Evolutionary conservation across 2,797 vertebrate genomes (phyloP).

Genomic region (Sparidentex hasta): DNA sequence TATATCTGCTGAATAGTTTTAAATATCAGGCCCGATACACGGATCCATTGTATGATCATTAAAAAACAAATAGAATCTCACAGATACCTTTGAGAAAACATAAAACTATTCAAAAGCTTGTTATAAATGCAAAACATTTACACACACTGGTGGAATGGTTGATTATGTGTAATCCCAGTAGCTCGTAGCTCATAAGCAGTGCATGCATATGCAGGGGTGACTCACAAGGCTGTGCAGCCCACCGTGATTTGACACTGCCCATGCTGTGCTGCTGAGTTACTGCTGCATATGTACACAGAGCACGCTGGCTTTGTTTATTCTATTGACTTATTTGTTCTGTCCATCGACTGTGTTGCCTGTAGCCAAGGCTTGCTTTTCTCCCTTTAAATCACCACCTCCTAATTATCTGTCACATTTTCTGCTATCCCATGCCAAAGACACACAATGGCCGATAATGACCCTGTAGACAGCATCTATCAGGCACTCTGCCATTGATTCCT

Average conservation of each 20-base stretch:
- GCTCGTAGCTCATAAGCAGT: constrained; percentile 61
- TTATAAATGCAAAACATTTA: constrained; percentile 59
- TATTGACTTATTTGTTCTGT: constrained; percentile 89
- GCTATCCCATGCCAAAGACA: constrained; percentile 86
- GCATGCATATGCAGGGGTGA: constrained; percentile 62
- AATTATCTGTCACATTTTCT: constrained; percentile 90
- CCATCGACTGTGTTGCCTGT: constrained; percentile 84
- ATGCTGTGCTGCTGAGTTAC: constrained; percentile 74
- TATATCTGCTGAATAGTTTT: constrained; percentile 32
- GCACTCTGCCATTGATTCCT: constrained; percentile 82
- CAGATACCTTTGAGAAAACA: constrained; percentile 41
- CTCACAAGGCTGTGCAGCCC: constrained; percentile 61
- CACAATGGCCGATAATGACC: constrained; percentile 89
- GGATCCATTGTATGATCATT: constrained; percentile 20
- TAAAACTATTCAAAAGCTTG: constrained; percentile 31
- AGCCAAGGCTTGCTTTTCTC: constrained; percentile 80
- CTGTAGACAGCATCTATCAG: constrained; percentile 87
- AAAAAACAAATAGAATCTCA: constrained; percentile 34
- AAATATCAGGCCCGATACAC: constrained; percentile 20
- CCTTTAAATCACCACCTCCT: constrained; percentile 88
- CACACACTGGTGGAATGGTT: constrained; percentile 61
- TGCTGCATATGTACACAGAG: constrained; percentile 82
- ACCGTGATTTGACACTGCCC: constrained; percentile 67
- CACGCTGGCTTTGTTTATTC: constrained; percentile 86
- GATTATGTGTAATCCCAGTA: constrained; percentile 56